Evolutionary conservation across 2,888 invertebrate genomes (phyloP).

Genomic region (Halictus ligatus): DNA sequence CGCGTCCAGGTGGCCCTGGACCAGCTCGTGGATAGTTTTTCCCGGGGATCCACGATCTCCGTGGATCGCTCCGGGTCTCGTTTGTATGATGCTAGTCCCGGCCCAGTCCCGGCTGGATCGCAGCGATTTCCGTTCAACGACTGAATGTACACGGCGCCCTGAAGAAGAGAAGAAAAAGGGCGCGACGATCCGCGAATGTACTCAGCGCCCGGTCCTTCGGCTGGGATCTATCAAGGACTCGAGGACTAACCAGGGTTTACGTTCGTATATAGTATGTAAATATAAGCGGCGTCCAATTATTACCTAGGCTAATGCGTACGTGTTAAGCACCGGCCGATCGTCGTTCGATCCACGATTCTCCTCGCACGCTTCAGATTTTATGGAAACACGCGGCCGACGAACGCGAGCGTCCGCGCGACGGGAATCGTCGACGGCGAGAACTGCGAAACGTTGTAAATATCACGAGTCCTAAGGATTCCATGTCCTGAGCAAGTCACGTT

Average conservation of each 20-base stretch:
- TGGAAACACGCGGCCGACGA: background rate
- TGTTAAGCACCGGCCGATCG: slow-evolving; percentile 59
- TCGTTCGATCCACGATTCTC: slow-evolving; percentile 53
- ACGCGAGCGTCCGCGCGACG: background rate
- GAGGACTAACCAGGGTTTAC: slow-evolving; percentile 84
- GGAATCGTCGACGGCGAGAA: slow-evolving; percentile 42
- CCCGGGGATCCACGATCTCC: background rate
- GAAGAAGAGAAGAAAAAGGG: too few relatives aligned
- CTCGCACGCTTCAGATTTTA: background rate
- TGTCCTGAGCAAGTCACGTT: slow-evolving; percentile 53
- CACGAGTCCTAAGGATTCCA: slow-evolving; percentile 35
- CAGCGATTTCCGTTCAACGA: slow-evolving; percentile 11
- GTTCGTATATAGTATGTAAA: slow-evolving; percentile 77
- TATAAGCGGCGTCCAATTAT: slow-evolving; percentile 71
- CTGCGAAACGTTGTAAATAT: slow-evolving; percentile 67
- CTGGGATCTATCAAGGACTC: slow-evolving; percentile 75
- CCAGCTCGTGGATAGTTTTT: background rate
- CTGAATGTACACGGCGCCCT: slow-evolving; percentile 30
- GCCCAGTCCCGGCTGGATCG: background rate
- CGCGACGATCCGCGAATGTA: background rate
- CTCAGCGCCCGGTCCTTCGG: slow-evolving; percentile 26
- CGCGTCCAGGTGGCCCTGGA: background rate
- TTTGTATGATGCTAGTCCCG: background rate
- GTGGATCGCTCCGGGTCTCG: background rate
- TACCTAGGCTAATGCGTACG: slow-evolving; percentile 63